Percentiles rank a stretch among this genome's conserved stretches.
phyloP scores from a whole-genome alignment of 2,888 invertebrate species.

The Erpobdella octoculata region DNA sequence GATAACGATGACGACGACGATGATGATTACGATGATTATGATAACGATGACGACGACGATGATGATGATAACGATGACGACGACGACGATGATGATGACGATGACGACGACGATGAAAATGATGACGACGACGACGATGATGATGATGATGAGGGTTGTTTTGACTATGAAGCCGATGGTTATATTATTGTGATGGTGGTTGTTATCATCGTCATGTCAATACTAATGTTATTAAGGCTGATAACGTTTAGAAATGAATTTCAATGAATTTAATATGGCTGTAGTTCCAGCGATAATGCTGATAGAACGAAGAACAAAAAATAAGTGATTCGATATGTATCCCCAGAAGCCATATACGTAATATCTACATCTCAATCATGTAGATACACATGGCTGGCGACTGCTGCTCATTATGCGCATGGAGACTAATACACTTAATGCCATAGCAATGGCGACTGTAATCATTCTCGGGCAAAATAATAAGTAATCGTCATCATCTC shows the following conservation, averaged over 20 bases:
- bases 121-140: slow-evolving; percentile 2
- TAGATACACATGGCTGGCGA: too few relatives aligned
- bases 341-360: too few relatives aligned
- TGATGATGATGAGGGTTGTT: slow-evolving; percentile 16
- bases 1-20: slow-evolving; percentile 4
- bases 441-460: too few relatives aligned
- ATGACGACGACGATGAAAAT: background rate
- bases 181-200: slow-evolving; percentile 20
- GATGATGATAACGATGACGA: background rate
- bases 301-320: too few relatives aligned
- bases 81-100: background rate
- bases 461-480: too few relatives aligned
- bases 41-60: background rate
- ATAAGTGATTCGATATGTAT: too few relatives aligned
- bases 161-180: slow-evolving; percentile 4
- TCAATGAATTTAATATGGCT: too few relatives aligned
- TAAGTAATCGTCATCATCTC: too few relatives aligned
- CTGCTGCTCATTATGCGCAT: too few relatives aligned
- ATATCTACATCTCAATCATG: too few relatives aligned
- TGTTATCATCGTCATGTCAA: slow-evolving; percentile 18
- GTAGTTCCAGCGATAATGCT: too few relatives aligned
- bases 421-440: too few relatives aligned
- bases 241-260: slow-evolving; percentile 2
- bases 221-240: slow-evolving; percentile 21
- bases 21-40: slow-evolving; percentile 12